Evolutionary conservation across 1,140 invertebrate genomes (phyloP).

Genomic region (Drosophila watanabei): DNA sequence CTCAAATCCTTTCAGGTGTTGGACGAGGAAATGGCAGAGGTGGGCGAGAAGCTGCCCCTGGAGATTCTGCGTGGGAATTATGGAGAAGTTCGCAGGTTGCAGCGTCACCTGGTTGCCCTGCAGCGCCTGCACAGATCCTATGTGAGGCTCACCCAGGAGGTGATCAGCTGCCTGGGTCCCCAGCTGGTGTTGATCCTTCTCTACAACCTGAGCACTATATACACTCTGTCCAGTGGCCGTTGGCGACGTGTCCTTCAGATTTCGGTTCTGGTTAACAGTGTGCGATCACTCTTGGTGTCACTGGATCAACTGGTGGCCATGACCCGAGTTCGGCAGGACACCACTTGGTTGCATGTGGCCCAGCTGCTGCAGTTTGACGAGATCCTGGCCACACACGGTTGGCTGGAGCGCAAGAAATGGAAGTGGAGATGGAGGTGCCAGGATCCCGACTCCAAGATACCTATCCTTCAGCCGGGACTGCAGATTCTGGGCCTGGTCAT

Average conservation of each 20-base stretch:
- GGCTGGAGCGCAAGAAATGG: slow-evolving; percentile 31
- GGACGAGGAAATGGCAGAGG: slow-evolving; percentile 29
- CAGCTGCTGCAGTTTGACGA: slow-evolving; percentile 40
- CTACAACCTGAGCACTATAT: slow-evolving; percentile 56
- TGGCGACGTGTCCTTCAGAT: slow-evolving; percentile 45
- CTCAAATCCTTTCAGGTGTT: slow-evolving; percentile 51
- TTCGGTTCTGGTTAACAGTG: slow-evolving; percentile 22
- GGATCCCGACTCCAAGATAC: slow-evolving; percentile 7
- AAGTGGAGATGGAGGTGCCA: slow-evolving; percentile 11
- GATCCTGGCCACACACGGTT: slow-evolving; percentile 46
- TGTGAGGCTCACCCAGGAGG: slow-evolving; percentile 37
- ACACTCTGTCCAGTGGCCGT: slow-evolving; percentile 34
- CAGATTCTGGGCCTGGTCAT: slow-evolving; percentile 48
- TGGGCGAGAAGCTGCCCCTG: slow-evolving; percentile 23
- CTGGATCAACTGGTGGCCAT: slow-evolving; percentile 30
- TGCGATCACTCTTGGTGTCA: slow-evolving; percentile 39
- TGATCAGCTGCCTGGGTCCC: slow-evolving; percentile 46
- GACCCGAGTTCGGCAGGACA: slow-evolving; percentile 25
- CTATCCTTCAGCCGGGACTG: slow-evolving; percentile 30
- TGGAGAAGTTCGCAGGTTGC: slow-evolving; percentile 16
- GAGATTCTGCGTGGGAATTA: slow-evolving; percentile 39
- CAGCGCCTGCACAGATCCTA: slow-evolving; percentile 48
- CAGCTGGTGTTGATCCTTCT: slow-evolving; percentile 51
- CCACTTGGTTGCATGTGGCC: slow-evolving; percentile 47
- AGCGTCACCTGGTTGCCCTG: slow-evolving; percentile 15